Percentiles rank a stretch among this genome's conserved stretches.
Conservation (phyloP, 2,888 invertebrate species). For the Incurvaria masculella region DNA sequence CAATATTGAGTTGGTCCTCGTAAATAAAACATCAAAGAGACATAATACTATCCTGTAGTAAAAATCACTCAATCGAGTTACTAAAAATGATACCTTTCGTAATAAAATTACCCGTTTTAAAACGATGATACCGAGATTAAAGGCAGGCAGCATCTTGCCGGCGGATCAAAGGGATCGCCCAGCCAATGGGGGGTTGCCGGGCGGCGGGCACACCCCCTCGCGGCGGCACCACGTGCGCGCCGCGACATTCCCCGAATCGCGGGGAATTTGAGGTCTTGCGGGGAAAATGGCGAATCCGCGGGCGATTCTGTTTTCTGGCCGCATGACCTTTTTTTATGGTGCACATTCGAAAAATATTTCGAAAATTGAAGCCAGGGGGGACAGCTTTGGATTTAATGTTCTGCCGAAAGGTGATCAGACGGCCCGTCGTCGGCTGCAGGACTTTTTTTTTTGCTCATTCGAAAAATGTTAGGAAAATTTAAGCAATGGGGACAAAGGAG, state of each 20-base stretch:
- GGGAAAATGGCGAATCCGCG: not conserved
- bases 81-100: conserved; percentile 30
- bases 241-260: not conserved
- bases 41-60: no score
- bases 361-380: not conserved
- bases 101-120: conserved; percentile 57
- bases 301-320: no score
- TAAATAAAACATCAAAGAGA: no score
- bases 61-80: not conserved
- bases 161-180: conserved; percentile 42
- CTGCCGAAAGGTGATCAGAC: no score
- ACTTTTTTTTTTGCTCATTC: no score
- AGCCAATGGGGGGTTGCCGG: conserved; percentile 30
- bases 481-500: no score
- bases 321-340: not conserved
- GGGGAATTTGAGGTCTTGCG: no score
- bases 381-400: no score
- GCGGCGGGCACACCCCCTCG: conserved; percentile 32
- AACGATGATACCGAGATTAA: conserved; percentile 56
- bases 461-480: no score
- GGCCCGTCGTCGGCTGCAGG: no score
- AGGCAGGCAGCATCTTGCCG: conserved; percentile 51
- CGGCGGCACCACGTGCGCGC: conserved; percentile 42
- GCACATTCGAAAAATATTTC: not conserved
- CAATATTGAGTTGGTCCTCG: no score